Conservation (phyloP, 2,797 vertebrate species). For the Acanthurus leucopareius region DNA sequence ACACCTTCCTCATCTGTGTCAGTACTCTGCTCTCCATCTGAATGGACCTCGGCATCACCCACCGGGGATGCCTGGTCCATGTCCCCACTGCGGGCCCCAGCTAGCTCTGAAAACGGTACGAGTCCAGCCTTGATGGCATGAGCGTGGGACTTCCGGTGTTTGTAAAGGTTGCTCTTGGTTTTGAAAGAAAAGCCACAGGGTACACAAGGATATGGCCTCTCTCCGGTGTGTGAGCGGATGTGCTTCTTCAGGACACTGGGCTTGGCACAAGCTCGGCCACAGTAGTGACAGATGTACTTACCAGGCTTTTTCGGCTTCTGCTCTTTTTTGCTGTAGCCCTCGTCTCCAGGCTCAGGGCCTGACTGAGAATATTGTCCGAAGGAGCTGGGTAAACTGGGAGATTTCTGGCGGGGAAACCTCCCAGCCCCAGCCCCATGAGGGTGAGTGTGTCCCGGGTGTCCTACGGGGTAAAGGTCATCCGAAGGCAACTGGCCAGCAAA, state of each 20-base stretch:
- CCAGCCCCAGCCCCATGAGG: conserved; percentile 83
- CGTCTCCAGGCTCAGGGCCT: conserved; percentile 91
- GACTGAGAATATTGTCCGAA: conserved; percentile 95
- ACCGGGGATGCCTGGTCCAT: conserved; percentile 91
- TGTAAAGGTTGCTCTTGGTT: conserved; percentile 99
- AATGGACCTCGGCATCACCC: conserved; percentile 94
- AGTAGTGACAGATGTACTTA: conserved; percentile 98
- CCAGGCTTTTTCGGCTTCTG: conserved; percentile 98
- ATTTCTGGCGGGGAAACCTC: conserved; percentile 93
- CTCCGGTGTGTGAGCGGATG: conserved; percentile 98
- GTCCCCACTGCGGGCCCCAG: conserved; percentile 90
- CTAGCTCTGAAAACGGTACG: conserved; percentile 95
- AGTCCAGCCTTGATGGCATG: conserved; percentile 98
- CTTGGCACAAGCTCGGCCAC: conserved; percentile 98
- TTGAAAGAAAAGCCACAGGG: conserved; percentile 99
- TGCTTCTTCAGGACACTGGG: conserved; percentile 99
- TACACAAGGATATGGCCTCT: conserved; percentile 96
- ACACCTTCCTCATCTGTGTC: conserved; percentile 97
- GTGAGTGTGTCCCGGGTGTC: conserved; percentile 88
- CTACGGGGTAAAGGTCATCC: conserved; percentile 91
- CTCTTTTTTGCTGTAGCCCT: conserved; percentile 94
- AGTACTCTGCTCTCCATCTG: conserved; percentile 97
- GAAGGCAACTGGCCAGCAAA: conserved; percentile 93
- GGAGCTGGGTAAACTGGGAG: conserved; percentile 91
- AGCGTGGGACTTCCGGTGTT: conserved; percentile 98